Percentiles rank a stretch among this genome's conserved stretches.
phyloP scores from a whole-genome alignment of 2,888 invertebrate genomes.

The Pocota personata region DNA sequence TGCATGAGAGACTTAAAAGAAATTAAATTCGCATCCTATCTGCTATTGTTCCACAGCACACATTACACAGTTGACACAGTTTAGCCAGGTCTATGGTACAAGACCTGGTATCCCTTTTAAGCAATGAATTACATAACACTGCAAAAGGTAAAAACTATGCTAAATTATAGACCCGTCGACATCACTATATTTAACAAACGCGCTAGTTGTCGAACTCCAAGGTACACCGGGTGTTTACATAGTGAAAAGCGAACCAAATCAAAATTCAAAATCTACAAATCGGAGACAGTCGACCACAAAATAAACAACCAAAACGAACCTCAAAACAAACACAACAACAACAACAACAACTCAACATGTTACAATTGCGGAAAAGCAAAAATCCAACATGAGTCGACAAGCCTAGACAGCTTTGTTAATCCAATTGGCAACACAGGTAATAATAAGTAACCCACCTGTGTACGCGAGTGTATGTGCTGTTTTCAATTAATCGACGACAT shows the following conservation, averaged over 20 bases:
- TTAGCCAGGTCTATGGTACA: neutral
- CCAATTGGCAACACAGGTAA: constrained; percentile 74
- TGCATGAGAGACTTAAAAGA: too few relatives aligned
- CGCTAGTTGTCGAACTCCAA: constrained; percentile 54
- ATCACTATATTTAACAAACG: constrained; percentile 42
- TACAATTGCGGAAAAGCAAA: constrained; percentile 71
- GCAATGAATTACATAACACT: constrained; percentile 41
- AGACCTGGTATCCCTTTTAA: constrained; percentile 36
- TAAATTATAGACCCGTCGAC: constrained; percentile 33
- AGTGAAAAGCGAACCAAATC: constrained; percentile 64
- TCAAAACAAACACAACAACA: constrained; percentile 34
- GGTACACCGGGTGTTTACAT: constrained; percentile 67
- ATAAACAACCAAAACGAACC: constrained; percentile 28
- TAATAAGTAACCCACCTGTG: constrained; percentile 74
- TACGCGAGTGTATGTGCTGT: constrained; percentile 45
- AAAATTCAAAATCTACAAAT: constrained; percentile 72
- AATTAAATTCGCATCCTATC: too few relatives aligned
- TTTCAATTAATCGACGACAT: constrained; percentile 74
- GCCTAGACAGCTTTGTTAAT: constrained; percentile 74
- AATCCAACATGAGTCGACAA: constrained; percentile 70
- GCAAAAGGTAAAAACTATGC: constrained; percentile 42
- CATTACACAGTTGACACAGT: neutral
- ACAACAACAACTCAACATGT: constrained; percentile 59
- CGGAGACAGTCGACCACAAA: constrained; percentile 62
- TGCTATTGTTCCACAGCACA: neutral